Evolutionary conservation across 2,888 invertebrate genomes (phyloP), one percentile per base, ranked within the genome.

Genomic region (Leucoptera coffeella): DNA sequence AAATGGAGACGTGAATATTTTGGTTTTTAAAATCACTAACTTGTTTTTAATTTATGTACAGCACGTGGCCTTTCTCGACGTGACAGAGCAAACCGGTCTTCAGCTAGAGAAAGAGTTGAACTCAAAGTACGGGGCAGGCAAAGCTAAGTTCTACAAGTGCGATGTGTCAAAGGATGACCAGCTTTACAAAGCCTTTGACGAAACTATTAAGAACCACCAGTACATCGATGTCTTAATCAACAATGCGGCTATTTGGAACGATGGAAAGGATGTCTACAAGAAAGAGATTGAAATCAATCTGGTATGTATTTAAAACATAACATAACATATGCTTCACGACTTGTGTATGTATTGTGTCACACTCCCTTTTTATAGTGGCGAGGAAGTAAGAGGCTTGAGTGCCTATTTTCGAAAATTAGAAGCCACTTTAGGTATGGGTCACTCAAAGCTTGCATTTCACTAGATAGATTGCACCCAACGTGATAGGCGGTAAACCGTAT

Each of bases 181-280:
- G 27, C 31, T 58, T 11, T 40, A 45, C 5, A 34, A 24, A 1
- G 42, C 40, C 0, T 57, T 43, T 22, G 47, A 54, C 3, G 37
- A 30, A 17, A 42, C 52, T 1, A 12, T 44, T 1, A 41, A 50
- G 5, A 39, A 48, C 19, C 40, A 42, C 23, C 53, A 44, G 2
- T 50, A 53, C 21, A 52, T 62, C 2, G 62, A 62, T 30, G 45
- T 55, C 2, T 54, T 62, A 1, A 37, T 62, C 6, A 62, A 62
- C 32, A 51, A 52, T 29, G 62, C 62, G 25, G 62, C 56, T 3
- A 47, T 61, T 5, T 47, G 62, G 50, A 60, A 60, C 15, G 64
- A 65, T 26, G 42, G 43, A 14, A 48, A 44, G 4, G 40, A 45
- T 19, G 35, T 38, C 2, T 60, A 50, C 34, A 35, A 52, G 26